These are phyloP conservation scores for Sebastes miniatus DNA, from an alignment of 2,797 vertebrate species.

Conservation along the genomic window DNA sequence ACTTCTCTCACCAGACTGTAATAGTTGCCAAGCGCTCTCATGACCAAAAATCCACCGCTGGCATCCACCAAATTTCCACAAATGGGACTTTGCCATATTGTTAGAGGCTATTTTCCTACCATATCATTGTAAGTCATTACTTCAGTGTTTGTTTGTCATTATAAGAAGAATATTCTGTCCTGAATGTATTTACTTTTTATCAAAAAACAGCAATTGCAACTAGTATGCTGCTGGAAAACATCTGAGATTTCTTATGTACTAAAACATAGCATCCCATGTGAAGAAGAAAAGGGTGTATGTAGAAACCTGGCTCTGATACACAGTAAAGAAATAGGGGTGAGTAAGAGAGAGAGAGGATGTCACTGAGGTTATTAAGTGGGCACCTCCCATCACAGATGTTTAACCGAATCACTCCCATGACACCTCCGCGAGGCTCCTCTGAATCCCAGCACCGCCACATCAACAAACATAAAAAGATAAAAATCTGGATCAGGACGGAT, in stretches of 20 bases:
- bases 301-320: slow-evolving; percentile 3
- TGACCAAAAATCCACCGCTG: not conserved
- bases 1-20: not conserved
- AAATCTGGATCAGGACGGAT: slow-evolving; percentile 22
- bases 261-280: not conserved
- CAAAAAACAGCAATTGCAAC: not conserved
- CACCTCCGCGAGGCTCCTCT: slow-evolving; percentile 29
- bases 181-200: not conserved
- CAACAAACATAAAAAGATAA: slow-evolving; percentile 49
- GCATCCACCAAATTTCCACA: slow-evolving; percentile 13
- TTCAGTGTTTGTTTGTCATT: not conserved
- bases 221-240: not conserved
- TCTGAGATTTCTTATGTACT: not conserved
- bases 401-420: slow-evolving; percentile 57
- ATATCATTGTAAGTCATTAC: not conserved
- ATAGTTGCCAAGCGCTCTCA: not conserved
- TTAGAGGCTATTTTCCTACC: not conserved
- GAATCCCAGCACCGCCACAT: slow-evolving; percentile 37
- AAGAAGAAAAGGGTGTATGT: not conserved
- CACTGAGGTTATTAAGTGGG: slow-evolving; percentile 48
- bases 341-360: slow-evolving; percentile 30
- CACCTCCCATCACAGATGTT: slow-evolving; percentile 65
- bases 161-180: not conserved
- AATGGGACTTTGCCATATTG: slow-evolving; percentile 6
- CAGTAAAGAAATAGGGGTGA: slow-evolving; percentile 8